Base-by-base conservation (phyloP, 2,888 invertebrate genomes). In the Acanthosepion lycidas region DNA sequence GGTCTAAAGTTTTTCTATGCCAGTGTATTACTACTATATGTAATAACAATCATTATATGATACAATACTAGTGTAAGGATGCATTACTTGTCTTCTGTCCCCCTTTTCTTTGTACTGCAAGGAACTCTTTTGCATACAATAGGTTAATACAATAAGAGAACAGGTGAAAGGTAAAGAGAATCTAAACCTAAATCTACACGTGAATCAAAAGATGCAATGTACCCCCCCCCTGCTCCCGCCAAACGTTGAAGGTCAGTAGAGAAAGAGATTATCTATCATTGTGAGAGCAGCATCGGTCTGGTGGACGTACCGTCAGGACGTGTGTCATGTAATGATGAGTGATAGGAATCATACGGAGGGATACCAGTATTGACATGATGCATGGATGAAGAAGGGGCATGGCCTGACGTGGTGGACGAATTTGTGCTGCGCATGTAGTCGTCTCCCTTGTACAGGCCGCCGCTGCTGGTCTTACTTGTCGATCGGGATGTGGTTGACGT, bases 401-500 rank as follows among this genome's bases (percentile, higher is more conserved):
- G 96, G n/a, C 96, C 96, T 0, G 97, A 97, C 0, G 97, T 97
- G 49, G 93, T 93, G 8, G 97, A 97, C 20, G 97, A 97, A 95
- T 96, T 97, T 55, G 96, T 97, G 94, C 97, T 96, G 95, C 96
- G 96, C 93, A 97, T 95, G 95, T 97, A 97, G 94, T 97, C 96
- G 94, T 97, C 97, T 28, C 96, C 97, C 91, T 98, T 98, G 97
- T 99, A 99, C 64, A 99, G 99, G 53, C 96, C 99, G 55, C 99
- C 99, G 96, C 99, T 98, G 28, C 99, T 99, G 94, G 96, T 96
- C 97, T 99, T 99, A 94, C 99, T 99, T 0, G 99, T 99, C 59
- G 99, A 99, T 95, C 99, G 98, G 1, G 99, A 99, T 0, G 99
- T 99, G 0, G 99, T 99, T 95, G 99, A 99, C 0, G 99, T 99